Evolutionary conservation across 2,113 vertebrate species (phyloP), one percentile per base, ranked within the genome.

Genomic region (Ciconia boyciana): DNA sequence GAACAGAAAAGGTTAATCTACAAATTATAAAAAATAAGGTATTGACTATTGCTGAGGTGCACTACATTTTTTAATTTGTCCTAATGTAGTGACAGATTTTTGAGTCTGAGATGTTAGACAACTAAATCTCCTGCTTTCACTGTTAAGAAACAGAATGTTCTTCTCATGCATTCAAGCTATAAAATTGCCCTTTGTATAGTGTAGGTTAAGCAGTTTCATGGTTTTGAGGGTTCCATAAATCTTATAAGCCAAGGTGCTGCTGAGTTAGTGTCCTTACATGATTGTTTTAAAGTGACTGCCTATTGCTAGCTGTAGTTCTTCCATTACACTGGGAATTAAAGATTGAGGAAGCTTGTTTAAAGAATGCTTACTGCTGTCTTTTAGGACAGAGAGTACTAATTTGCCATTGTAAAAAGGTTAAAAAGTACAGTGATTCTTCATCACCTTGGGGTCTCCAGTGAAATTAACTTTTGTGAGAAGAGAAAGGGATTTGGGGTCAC

Each of bases 261-360:
- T 80, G 61, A 96, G 20, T 32, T 71, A 87, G 11, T 39, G 34
- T 87, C 49, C 57, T 84, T 52, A 78, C 12, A 78, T 25, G 3
- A 80, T 48, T 54, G 14, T 87, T 95, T 94, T 87, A 87, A 95
- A 97, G 77, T 46, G 52, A 82, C 41, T 90, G 60, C 58, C 61
- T 86, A 48, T 46, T 94, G 48, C n/a, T 91, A 69, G 51, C n/a
- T 90, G n/a, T 61, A 78, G 81, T 91, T 93, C 41, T 92, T 96
- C 72, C 76, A 77, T 96, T 96, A 78, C 11, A 74, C 19, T 70
- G 74, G 60, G n/a, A 96, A 94, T 82, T 89, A 91, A 96, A 94
- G 60, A 75, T 68, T 70, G 77, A 88, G 71, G 61, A 87, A 72
- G 28, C 36, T 90, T 96, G 44, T 87, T 88, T 88, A 77, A 94